A percentile compares a stretch with the other conserved stretches of the same genome.
Conservation (phyloP, 2,888 invertebrate genomes). For the Hyposoter dolosus region DNA sequence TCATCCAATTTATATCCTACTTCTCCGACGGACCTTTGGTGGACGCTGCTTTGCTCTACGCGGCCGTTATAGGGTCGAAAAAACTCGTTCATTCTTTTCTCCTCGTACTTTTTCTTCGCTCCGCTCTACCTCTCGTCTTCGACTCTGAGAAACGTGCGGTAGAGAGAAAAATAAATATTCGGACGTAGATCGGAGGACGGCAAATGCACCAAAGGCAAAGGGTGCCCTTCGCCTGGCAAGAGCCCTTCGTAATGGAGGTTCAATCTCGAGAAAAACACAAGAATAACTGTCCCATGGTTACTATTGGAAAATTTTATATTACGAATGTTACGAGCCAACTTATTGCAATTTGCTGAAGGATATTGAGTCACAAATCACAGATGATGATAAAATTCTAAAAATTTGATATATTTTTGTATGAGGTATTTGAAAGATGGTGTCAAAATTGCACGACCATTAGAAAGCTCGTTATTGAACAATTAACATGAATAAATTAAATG, state of each 20-base stretch:
- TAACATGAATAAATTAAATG: no score
- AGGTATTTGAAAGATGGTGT: no score
- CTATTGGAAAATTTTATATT: constrained; percentile 44
- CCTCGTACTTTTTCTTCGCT: constrained; percentile 14
- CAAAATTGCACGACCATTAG: no score
- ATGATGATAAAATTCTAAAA: no score
- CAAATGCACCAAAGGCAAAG: constrained; percentile 52
- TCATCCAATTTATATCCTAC: constrained; percentile 72
- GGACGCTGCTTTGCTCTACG: constrained; percentile 50
- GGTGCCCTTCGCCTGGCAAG: constrained; percentile 46
- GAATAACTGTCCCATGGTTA: constrained; percentile 37
- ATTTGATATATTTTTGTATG: no score
- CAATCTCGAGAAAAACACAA: constrained; percentile 67
- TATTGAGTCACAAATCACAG: no score
- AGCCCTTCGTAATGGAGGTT: constrained; percentile 64
- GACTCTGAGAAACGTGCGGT: constrained; percentile 33
- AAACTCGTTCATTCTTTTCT: constrained; percentile 37
- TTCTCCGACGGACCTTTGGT: constrained; percentile 65
- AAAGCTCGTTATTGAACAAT: no score
- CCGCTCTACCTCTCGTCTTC: constrained; percentile 35
- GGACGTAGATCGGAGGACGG: constrained; percentile 39
- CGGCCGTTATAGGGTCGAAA: constrained; percentile 28
- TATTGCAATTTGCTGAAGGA: constrained; percentile 44
- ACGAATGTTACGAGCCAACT: background rate
- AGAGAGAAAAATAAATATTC: constrained; percentile 21